Base-by-base conservation (phyloP, 2,797 vertebrate species). In the Pelobates cultripes region DNA sequence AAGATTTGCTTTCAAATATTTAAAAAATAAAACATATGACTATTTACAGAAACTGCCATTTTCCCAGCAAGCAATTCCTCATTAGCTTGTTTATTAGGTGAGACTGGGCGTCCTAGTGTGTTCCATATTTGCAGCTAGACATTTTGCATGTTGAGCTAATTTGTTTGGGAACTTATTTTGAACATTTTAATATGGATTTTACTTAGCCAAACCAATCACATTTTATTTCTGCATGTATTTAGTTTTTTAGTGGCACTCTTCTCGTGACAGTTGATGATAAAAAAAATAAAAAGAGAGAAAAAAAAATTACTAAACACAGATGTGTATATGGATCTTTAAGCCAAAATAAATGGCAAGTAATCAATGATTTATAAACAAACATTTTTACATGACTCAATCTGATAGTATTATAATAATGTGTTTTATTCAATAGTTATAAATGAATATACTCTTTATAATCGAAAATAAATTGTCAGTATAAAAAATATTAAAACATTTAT, bases 111-210 rank as follows among this genome's bases (percentile, higher is more conserved):
- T 71, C 64, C 8, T 64, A 64, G 75, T 43, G 73, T 53, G 74
- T 77, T 78, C 77, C 74, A 78, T 40, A 60, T 61, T 57, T 81
- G 71, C 53, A 85, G 64, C 44, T 17, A 70, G 57, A 14, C 66
- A 74, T 68, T 78, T 77, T 70, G 43, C 79, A 75, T 66, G 53
- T 81, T 70, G 75, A 73, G 70, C 70, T 78, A 41, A 64, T 78
- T 78, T 80, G 79, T 78, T 80, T 74, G 63, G 40, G 70, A 84
- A 72, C 68, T 73, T 68, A 71, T 80, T 73, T 69, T 68, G 44
- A 75, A 83, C 66, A 83, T 75, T 41, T 79, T 3, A 44, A 0
- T 5, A 66, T 66, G 12, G 72, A 0, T 43, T 15, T 75, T 80
- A 77, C 71, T 76, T 66, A 72, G 47, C 73, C 40, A 82, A 76